Base-by-base conservation (phyloP, 1,140 invertebrate genomes). In the Tetramorium parvispinum region DNA sequence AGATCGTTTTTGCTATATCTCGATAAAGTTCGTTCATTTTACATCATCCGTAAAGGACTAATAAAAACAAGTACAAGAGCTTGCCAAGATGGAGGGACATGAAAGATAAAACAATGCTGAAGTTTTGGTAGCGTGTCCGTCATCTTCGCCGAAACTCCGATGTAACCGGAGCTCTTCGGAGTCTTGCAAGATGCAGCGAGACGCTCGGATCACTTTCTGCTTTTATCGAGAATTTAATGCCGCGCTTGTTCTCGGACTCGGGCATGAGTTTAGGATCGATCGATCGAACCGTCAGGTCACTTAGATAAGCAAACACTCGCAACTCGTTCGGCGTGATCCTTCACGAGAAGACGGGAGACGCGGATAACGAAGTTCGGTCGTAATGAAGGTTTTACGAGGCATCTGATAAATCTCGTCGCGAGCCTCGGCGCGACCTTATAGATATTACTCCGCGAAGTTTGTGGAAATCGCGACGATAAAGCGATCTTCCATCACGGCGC, bases 221-320 rank as follows among this genome's bases (percentile, higher is more conserved):
- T 91, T 91, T 89, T 91, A 91, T 91, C 86, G 85, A 65, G 61
- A 91, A 91, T 85, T 88, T 91, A 91, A 91, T 91, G 87, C 90
- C 51, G 40, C 85, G 49, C 76, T 43, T 10, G 65, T 81, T 40
- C 24, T 70, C 68, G 49, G 68, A 77, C 11, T 24, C n/a, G 27
- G 40, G 18, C 37, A n/a, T 37, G 27, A 59, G 49, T 81, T 49
- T 49, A 27, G 27, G 61, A 90, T 85, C 71, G 86, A 63, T 85
- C 83, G 89, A 87, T 90, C 88, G 86, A 87, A 87, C 55, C 79
- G 43, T 85, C 88, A 46, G 85, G 89, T 90, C 77, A 82, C 51
- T 49, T 86, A 81, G 82, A 85, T 87, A 75, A 83, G 77, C 83
- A 75, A 90, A 88, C 89, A 85, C 86, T 46, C 75, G 73, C 78